Evolutionary conservation across 2,888 invertebrate genomes (phyloP).

Genomic region (Colletes collaris): DNA sequence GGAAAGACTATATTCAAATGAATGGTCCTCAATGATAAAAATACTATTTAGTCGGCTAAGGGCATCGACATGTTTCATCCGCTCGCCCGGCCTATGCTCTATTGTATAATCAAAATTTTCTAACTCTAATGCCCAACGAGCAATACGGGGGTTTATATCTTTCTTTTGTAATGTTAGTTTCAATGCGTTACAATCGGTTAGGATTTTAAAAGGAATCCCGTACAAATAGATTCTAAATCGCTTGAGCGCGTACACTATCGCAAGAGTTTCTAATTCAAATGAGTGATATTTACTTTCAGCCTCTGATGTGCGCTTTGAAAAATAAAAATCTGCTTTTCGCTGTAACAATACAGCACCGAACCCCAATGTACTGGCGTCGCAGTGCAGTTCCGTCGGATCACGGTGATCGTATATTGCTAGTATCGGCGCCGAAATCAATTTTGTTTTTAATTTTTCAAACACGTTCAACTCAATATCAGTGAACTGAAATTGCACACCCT

Average conservation of each 20-base stretch:
- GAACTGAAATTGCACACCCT: neutral
- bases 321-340: conserved; percentile 66
- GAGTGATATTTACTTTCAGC: conserved; percentile 40
- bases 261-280: conserved; percentile 1
- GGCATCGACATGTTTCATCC: too few species aligned
- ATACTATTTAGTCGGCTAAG: too few species aligned
- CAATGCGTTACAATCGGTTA: conserved; percentile 16
- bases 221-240: conserved; percentile 69
- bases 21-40: too few species aligned
- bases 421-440: neutral
- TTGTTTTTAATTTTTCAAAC: neutral
- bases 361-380: neutral
- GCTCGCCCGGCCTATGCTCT: conserved; percentile 11
- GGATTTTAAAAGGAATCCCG: conserved; percentile 30
- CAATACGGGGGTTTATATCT: conserved; percentile 25
- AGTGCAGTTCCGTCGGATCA: conserved; percentile 10
- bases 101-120: conserved; percentile 15
- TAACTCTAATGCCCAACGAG: conserved; percentile 23
- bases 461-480: neutral
- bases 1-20: neutral
- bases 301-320: neutral
- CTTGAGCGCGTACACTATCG: conserved; percentile 63
- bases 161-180: conserved; percentile 26
- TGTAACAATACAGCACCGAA: conserved; percentile 60
- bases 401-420: neutral